Base-by-base conservation (phyloP, 2,113 vertebrate species). In the Phalacrocorax brasilianus region DNA sequence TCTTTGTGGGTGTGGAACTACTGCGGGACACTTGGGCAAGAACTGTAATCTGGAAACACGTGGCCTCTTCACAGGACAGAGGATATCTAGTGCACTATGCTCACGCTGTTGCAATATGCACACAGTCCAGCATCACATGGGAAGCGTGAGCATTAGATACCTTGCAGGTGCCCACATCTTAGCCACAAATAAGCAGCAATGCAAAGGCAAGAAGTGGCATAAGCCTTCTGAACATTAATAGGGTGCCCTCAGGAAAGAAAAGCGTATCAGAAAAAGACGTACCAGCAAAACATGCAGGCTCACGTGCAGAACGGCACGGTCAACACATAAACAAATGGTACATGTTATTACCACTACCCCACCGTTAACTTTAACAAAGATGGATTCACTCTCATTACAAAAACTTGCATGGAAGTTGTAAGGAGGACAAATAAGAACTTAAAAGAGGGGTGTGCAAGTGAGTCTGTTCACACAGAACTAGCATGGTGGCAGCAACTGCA, bases 341-440 rank as follows among this genome's bases (percentile, higher is more conserved):
- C 0, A 0, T 66, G 8, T 44, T 65, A 58, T 4, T 35, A 61
- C 32, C 4, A 1, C 15, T 58, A 63, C 30, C 38, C 8, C 30
- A 44, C 50, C 16, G 10, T 27, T 77, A 85, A 35, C 12, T 82
- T 91, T 27, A 68, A 74, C 35, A 66, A 81, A 90, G 50, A 52
- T 44, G 33, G 26, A 44, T 62, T 74, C 45, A 8, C 14, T 65
- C 27, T 30, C 27, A 26, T 61, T 55, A 28, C 30, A 68, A 88
- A 86, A 87, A 30, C 5, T 40, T 5, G 0, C 19, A 27, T 8
- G 21, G 55, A 55, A 74, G 30, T 70, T 62, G 17, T 49, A 62
- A 72, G 59, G 59, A 91, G 49, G 23, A 56, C 27, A 71, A 84
- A 84, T 38, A 52, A 93, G 26, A 53, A 71, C 40, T 78, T 82